phyloP scores from a whole-genome alignment of 1,140 invertebrate genomes.

The Drosophila ohnishii region DNA sequence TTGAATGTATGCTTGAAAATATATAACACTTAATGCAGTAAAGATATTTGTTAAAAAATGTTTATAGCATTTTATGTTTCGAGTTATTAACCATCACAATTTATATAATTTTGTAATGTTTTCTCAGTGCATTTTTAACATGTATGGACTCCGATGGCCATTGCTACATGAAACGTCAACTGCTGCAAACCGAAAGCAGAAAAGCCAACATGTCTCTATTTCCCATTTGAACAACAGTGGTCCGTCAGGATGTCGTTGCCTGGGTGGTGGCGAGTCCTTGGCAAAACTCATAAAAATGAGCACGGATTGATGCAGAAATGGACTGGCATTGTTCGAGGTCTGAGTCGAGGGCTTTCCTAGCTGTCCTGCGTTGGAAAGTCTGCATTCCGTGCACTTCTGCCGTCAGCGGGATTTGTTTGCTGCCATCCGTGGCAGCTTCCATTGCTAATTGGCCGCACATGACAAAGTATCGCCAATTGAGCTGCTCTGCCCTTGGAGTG shows the following conservation, averaged over 20 bases:
- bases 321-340: constrained; percentile 47
- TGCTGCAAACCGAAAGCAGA: constrained; percentile 73
- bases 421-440: constrained; percentile 42
- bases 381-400: constrained; percentile 30
- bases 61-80: background rate
- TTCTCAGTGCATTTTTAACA: constrained; percentile 16
- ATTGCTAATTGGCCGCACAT: constrained; percentile 75
- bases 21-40: background rate
- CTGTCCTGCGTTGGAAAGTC: constrained; percentile 10
- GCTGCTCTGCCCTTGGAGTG: constrained; percentile 11
- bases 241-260: constrained; percentile 41
- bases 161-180: constrained; percentile 56
- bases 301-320: constrained; percentile 54
- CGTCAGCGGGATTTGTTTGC: constrained; percentile 69
- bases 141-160: constrained; percentile 3
- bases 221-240: constrained; percentile 62
- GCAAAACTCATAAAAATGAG: constrained; percentile 73
- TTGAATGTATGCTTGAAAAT: background rate
- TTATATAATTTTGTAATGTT: background rate
- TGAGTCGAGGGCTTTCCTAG: constrained; percentile 18
- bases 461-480: constrained; percentile 68
- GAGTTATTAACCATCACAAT: background rate
- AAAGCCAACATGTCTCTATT: constrained; percentile 81
- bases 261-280: constrained; percentile 57
- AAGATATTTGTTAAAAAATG: background rate